Evolutionary conservation across 2,888 invertebrate species (phyloP).

Genomic region (Serrognathus titanus): DNA sequence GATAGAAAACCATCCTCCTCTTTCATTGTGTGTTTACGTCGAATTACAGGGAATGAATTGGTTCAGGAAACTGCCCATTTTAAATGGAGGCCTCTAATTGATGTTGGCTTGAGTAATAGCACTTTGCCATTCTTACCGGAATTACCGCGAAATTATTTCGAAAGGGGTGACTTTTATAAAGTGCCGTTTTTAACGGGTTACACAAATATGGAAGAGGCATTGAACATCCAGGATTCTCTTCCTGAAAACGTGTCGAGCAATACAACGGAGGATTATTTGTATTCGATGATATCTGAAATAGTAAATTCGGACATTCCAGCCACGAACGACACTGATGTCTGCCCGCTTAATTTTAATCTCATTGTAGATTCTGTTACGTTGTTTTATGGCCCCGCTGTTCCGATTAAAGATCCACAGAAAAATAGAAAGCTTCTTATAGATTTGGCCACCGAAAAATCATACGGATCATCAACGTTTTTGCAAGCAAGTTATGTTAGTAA

Average conservation of each 20-base stretch:
- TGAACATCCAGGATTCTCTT: conserved; percentile 57
- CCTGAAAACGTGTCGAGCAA: conserved; percentile 60
- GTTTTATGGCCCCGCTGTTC: conserved; percentile 69
- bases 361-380: conserved; percentile 72
- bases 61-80: conserved; percentile 57
- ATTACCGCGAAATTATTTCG: conserved; percentile 61
- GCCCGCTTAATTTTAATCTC: conserved; percentile 62
- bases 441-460: conserved; percentile 67
- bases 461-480: conserved; percentile 65
- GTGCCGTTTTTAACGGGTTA: conserved; percentile 70
- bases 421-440: conserved; percentile 66
- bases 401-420: conserved; percentile 58
- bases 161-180: conserved; percentile 60
- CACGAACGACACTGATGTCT: conserved; percentile 53
- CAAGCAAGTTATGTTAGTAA: conserved; percentile 64
- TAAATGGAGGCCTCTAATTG: conserved; percentile 78
- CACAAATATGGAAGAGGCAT: conserved; percentile 78
- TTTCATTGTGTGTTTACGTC: conserved; percentile 66
- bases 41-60: conserved; percentile 58
- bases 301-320: conserved; percentile 60
- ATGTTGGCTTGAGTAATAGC: conserved; percentile 64
- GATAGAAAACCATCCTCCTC: conserved; percentile 63
- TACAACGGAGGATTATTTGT: conserved; percentile 54
- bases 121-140: conserved; percentile 65
- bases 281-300: conserved; percentile 59